A percentile compares a stretch with the other conserved stretches of the same genome.
phyloP scores from a whole-genome alignment of 2,797 vertebrate genomes.

The Sebastes kiyomatsui region DNA sequence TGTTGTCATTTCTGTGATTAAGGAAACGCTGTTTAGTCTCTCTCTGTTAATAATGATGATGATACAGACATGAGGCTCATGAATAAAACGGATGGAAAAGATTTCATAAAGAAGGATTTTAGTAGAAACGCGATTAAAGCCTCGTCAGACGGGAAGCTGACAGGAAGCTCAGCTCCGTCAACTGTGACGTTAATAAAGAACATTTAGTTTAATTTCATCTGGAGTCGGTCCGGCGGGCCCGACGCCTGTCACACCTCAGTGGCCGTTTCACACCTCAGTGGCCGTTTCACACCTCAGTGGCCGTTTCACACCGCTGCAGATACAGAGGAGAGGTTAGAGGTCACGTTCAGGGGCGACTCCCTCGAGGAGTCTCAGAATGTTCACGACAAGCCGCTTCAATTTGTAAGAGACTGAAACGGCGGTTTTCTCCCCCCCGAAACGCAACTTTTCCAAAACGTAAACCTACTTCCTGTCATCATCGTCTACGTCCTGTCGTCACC shows the following conservation, averaged over 20 bases:
- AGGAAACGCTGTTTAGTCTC: not conserved
- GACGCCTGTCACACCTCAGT: not conserved
- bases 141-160: not conserved
- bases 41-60: not conserved
- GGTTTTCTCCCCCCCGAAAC: too few relatives aligned
- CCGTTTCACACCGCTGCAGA: not conserved
- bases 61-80: not conserved
- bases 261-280: too few relatives aligned
- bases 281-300: too few relatives aligned
- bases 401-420: too few relatives aligned
- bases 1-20: not conserved
- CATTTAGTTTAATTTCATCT: constrained; percentile 5
- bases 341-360: not conserved
- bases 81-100: not conserved
- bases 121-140: not conserved
- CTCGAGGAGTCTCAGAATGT: not conserved
- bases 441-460: too few relatives aligned
- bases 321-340: not conserved
- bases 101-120: not conserved
- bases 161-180: not conserved
- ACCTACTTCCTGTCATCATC: too few relatives aligned
- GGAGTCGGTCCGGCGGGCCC: not conserved
- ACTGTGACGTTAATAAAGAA: not conserved
- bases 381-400: too few relatives aligned
- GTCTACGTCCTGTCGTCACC: too few relatives aligned